Evolutionary conservation across 2,113 vertebrate genomes (phyloP).

Genomic region (Carollia perspicillata): DNA sequence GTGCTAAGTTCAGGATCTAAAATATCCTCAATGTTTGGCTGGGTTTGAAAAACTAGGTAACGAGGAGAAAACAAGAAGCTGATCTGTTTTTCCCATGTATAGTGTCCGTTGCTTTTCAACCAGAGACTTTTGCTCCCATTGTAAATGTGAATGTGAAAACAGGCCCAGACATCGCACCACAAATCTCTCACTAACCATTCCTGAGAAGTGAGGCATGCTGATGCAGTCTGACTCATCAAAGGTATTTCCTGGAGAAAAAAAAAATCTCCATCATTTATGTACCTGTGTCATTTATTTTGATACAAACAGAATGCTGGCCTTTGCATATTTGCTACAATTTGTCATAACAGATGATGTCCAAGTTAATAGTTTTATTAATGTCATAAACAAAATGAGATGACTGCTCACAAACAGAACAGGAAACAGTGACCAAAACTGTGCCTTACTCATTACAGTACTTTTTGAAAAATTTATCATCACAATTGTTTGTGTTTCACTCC

Average conservation of each 20-base stretch:
- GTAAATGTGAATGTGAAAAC: background rate
- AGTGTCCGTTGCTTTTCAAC: background rate
- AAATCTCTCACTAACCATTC: background rate
- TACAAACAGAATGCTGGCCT: background rate
- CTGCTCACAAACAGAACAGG: background rate
- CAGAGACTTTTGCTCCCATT: background rate
- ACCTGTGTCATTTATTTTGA: conserved; percentile 9
- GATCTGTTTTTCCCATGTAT: background rate
- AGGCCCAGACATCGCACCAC: background rate
- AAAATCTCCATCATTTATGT: background rate
- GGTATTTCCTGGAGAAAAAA: conserved; percentile 11
- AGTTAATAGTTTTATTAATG: background rate
- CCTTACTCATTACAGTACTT: background rate
- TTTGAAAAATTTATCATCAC: background rate
- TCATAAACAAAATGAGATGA: background rate
- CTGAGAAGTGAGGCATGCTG: background rate
- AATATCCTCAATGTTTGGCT: background rate
- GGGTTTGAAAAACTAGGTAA: background rate
- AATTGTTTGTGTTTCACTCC: background rate
- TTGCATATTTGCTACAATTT: background rate
- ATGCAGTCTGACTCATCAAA: background rate
- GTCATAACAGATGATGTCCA: background rate
- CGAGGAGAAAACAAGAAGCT: background rate
- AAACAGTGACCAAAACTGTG: background rate
- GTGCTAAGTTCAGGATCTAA: background rate